Base-by-base conservation (phyloP, 1,140 invertebrate genomes). In the Ectropis grisescens region DNA sequence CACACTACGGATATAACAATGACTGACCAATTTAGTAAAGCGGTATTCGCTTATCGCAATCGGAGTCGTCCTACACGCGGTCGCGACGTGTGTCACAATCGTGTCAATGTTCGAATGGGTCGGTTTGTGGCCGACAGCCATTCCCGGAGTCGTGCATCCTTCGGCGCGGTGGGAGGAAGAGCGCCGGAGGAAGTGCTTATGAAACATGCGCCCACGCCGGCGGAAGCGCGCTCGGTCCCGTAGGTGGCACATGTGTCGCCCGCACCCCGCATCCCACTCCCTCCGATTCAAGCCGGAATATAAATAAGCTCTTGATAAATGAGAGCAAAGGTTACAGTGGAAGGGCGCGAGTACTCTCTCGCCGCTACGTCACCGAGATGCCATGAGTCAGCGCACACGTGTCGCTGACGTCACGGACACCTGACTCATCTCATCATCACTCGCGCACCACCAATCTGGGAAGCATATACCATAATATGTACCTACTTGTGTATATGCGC, bases 121-220 rank as follows among this genome's bases (percentile, higher is more conserved):
- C 33, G 16, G 15, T 41, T 31, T 35, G 33, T 35, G 43, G 45
- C 27, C 29, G 25, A 29, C 13, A 39, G 31, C 11, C 13, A 41
- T 29, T 24, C 33, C 30, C 14, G 19, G 29, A 14, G 29, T 38
- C 29, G 35, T 31, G 28, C 5, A 41, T n/a, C 31, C 25, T 33
- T 19, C 7, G 22, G 4, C 24, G 4, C 37, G 32, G 29, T 25
- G 32, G 28, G 41, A 36, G 37, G 38, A 53, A 39, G 37, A 41
- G 41, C 46, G 36, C 53, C 38, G 41, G 47, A 74, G 69, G 69
- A 75, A 74, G 57, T 44, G 58, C 54, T 68, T 69, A 65, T 68
- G 59, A 76, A 66, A 68, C 39, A 37, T 50, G 51, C 60, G 51
- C 62, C 67, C 64, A 68, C 69, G 58, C 60, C 30, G 53, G 43